Conservation (phyloP, 1,140 invertebrate species). For the Drosophila dunni region DNA sequence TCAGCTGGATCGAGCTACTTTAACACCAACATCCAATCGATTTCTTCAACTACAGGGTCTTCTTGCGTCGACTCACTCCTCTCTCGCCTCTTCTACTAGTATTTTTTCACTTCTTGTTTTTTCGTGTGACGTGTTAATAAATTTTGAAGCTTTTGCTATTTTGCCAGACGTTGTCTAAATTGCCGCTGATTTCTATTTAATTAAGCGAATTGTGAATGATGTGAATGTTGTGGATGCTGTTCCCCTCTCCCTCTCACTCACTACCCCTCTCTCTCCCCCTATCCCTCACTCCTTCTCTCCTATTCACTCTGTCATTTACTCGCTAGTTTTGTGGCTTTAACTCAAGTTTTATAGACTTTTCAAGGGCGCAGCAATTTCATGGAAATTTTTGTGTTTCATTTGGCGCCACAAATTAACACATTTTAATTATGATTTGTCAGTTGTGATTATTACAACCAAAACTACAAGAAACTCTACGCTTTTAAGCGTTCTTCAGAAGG, state of each 20-base stretch:
- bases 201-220: slow-evolving; percentile 56
- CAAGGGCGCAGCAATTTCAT: slow-evolving; percentile 19
- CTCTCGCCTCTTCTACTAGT: too few relatives aligned
- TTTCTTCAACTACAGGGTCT: too few relatives aligned
- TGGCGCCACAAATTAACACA: slow-evolving; percentile 8
- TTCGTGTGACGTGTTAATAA: slow-evolving; percentile 72
- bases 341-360: slow-evolving; percentile 21
- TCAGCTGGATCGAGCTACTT: too few relatives aligned
- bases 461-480: neutral
- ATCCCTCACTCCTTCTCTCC: neutral
- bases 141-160: slow-evolving; percentile 62
- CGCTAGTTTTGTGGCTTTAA: slow-evolving; percentile 6
- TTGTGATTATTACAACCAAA: neutral
- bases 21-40: too few relatives aligned
- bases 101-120: slow-evolving; percentile 17
- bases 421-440: slow-evolving; percentile 3
- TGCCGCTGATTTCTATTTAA: slow-evolving; percentile 81
- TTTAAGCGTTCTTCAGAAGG: neutral
- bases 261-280: neutral
- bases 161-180: slow-evolving; percentile 51
- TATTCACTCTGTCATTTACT: neutral
- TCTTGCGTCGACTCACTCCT: too few relatives aligned
- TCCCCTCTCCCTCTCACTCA: neutral
- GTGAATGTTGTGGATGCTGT: slow-evolving; percentile 24
- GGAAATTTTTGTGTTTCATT: slow-evolving; percentile 3